Evolutionary conservation across 2,113 vertebrate genomes (phyloP).

Genomic region (Cacatua alba): DNA sequence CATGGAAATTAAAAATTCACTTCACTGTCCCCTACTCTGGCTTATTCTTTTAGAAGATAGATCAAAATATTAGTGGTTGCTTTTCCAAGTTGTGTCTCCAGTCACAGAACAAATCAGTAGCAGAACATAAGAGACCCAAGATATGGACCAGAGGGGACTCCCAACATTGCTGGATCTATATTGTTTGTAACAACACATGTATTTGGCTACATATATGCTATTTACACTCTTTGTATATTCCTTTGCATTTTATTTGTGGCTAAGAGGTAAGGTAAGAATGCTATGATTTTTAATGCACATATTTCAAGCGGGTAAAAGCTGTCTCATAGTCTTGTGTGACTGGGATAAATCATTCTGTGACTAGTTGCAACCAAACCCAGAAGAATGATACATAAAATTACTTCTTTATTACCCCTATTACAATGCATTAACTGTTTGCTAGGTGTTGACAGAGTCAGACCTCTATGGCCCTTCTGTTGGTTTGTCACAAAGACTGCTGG

Average conservation of each 20-base stretch:
- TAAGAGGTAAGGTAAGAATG: not conserved
- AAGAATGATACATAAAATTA: constrained; percentile 21
- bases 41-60: not conserved
- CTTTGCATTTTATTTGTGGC: not conserved
- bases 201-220: not conserved
- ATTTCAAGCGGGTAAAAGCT: not conserved
- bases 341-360: not conserved
- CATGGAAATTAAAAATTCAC: not conserved
- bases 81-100: not conserved
- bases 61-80: not conserved
- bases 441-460: constrained; percentile 2
- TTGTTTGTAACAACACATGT: not conserved
- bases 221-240: not conserved
- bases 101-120: not conserved
- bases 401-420: constrained; percentile 28
- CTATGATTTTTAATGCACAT: not conserved
- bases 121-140: not conserved
- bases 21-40: not conserved
- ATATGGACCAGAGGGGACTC: not conserved
- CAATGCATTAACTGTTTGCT: constrained; percentile 10
- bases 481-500: not conserved
- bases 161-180: not conserved
- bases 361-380: not conserved
- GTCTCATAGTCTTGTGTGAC: not conserved
- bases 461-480: not conserved